phyloP scores from a whole-genome alignment of 2,888 invertebrate genomes.

The Aporophyla lueneburgensis region DNA sequence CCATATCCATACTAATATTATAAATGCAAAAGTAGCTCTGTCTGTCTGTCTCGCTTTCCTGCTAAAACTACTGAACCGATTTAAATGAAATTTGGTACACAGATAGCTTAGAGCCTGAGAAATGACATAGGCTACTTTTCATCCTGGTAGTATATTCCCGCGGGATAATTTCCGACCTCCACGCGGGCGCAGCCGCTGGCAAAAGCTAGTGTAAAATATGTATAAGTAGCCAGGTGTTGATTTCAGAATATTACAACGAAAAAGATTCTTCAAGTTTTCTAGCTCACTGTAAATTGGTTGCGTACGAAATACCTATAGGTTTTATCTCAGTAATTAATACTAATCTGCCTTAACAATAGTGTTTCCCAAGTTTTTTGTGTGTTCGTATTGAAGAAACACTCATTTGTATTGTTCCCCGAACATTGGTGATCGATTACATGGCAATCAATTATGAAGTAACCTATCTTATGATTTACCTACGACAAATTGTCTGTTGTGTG shows the following conservation, averaged over 20 bases:
- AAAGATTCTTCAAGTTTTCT: slow-evolving; percentile 39
- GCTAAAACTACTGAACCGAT: too few species aligned
- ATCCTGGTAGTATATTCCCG: too few species aligned
- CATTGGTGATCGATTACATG: slow-evolving; percentile 69
- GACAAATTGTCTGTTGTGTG: slow-evolving; percentile 37
- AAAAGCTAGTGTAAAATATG: too few species aligned
- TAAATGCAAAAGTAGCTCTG: too few species aligned
- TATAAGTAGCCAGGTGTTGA: slow-evolving; percentile 2
- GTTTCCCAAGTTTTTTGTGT: slow-evolving; percentile 74
- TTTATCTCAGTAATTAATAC: slow-evolving; percentile 65
- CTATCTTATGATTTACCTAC: slow-evolving; percentile 54
- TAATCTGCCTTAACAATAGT: slow-evolving; percentile 69
- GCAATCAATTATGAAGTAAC: slow-evolving; percentile 64
- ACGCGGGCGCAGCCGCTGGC: too few species aligned
- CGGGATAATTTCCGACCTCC: too few species aligned
- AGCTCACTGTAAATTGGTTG: slow-evolving; percentile 39
- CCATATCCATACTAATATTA: too few species aligned
- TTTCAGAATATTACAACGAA: slow-evolving; percentile 31
- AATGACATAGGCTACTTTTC: too few species aligned
- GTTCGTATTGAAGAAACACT: slow-evolving; percentile 59
- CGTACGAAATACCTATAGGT: slow-evolving; percentile 46
- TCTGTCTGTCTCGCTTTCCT: too few species aligned
- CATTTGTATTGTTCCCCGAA: slow-evolving; percentile 72
- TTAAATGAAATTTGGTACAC: too few species aligned
- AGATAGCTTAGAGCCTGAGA: too few species aligned